phyloP scores from a whole-genome alignment of 2,797 vertebrate genomes.

The Phaenicophaeus curvirostris region DNA sequence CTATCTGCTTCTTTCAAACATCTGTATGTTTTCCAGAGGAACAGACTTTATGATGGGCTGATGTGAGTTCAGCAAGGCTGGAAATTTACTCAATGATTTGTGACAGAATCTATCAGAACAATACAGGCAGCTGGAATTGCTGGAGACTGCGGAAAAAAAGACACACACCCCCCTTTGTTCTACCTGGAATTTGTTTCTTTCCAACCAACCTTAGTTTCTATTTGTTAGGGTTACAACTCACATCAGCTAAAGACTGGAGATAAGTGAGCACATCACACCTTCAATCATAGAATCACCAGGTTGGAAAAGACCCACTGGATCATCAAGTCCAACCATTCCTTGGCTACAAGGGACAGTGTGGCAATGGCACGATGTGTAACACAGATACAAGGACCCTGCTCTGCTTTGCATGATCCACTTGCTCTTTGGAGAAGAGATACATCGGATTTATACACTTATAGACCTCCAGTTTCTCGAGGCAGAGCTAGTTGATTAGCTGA shows the following conservation, averaged over 20 bases:
- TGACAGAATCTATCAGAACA: not conserved
- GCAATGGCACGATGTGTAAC: accelerated
- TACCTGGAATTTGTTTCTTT: not conserved
- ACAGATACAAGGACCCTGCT: not conserved
- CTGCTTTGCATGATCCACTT: not conserved
- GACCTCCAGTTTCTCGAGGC: not conserved
- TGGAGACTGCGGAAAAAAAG: not conserved
- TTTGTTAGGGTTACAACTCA: not conserved
- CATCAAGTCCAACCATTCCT: too few relatives aligned
- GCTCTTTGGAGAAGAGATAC: not conserved
- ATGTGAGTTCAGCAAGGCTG: accelerated
- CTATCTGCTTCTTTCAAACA: not conserved
- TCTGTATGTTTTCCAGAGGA: not conserved
- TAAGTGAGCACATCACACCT: not conserved
- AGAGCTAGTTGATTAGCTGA: not conserved
- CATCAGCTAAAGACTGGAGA: not conserved
- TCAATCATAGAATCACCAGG: too few relatives aligned
- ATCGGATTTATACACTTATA: accelerated
- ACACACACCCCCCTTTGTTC: not conserved
- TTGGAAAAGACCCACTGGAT: too few relatives aligned
- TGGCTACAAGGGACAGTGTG: too few relatives aligned
- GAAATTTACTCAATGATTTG: not conserved
- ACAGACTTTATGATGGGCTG: too few relatives aligned
- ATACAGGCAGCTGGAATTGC: accelerated
- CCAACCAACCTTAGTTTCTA: not conserved